Evolutionary conservation across 2,113 vertebrate genomes (phyloP).

Genomic region (Ciconia stormi): DNA sequence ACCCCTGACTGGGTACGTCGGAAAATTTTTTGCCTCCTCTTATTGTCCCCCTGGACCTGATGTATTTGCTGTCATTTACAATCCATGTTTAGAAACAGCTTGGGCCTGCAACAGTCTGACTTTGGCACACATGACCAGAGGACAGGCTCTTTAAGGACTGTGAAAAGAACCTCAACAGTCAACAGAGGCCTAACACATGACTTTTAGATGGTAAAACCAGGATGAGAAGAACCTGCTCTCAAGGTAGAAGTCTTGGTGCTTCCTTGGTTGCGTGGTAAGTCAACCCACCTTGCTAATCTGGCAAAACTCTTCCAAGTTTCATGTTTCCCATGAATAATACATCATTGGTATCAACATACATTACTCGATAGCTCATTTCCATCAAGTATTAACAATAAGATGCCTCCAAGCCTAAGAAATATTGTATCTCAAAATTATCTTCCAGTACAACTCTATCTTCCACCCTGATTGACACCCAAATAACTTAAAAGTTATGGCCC

Average conservation of each 20-base stretch:
- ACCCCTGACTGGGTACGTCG: background rate
- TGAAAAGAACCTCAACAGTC: background rate
- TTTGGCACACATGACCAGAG: background rate
- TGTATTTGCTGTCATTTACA: background rate
- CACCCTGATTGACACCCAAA: background rate
- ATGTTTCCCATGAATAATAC: background rate
- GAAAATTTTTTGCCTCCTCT: background rate
- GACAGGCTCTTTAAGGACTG: background rate
- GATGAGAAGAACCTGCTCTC: background rate
- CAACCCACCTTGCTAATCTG: background rate
- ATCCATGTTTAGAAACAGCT: background rate
- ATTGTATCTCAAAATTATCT: background rate
- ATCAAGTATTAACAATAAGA: background rate
- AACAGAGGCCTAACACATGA: background rate
- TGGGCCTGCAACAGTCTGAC: background rate
- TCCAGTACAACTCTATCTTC: background rate
- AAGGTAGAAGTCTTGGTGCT: background rate
- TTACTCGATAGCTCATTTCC: background rate
- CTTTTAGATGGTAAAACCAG: background rate
- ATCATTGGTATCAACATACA: background rate
- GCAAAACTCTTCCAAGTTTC: background rate
- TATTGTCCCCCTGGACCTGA: background rate
- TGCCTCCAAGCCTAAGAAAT: background rate
- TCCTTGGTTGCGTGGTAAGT: background rate
- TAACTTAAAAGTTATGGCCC: background rate